These are phyloP conservation scores for Dilophus febrilis DNA, from an alignment of 2,888 invertebrate species.

Conservation along the genomic window DNA sequence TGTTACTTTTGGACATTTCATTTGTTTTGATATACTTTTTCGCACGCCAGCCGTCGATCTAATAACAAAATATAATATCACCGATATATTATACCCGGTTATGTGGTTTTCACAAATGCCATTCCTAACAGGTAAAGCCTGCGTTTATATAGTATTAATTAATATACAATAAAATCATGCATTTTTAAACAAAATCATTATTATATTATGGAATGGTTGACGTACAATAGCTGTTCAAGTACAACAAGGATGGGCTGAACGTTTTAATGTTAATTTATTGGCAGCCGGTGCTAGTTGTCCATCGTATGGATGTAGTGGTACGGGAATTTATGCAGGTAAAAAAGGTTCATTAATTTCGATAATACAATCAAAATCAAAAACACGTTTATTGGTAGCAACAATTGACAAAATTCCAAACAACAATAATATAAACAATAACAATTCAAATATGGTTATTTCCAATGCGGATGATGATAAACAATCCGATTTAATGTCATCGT, in stretches of 20 bases:
- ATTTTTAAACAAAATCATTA: background rate
- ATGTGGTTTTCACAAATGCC: conserved; percentile 74
- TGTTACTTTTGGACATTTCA: conserved; percentile 40
- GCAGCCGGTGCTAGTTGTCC: conserved; percentile 43
- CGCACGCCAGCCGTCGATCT: conserved; percentile 31
- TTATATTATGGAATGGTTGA: background rate
- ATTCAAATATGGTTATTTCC: no score
- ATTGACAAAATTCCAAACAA: conserved; percentile 16
- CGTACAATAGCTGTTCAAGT: conserved; percentile 31
- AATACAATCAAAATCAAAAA: conserved; percentile 17
- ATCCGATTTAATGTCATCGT: no score
- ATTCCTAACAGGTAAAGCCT: conserved; percentile 35
- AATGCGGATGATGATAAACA: no score
- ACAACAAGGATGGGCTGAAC: conserved; percentile 43
- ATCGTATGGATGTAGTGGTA: conserved; percentile 35
- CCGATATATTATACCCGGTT: conserved; percentile 35
- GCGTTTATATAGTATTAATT: no score
- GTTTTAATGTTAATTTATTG: conserved; percentile 39
- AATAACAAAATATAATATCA: conserved; percentile 11
- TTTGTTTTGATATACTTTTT: conserved; percentile 46
- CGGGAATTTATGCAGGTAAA: conserved; percentile 38
- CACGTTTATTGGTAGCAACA: conserved; percentile 18
- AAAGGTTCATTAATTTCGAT: conserved; percentile 19
- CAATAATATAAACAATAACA: no score
- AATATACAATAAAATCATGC: background rate